Evolutionary conservation across 2,113 vertebrate genomes (phyloP).

Genomic region (Pongo abelii): DNA sequence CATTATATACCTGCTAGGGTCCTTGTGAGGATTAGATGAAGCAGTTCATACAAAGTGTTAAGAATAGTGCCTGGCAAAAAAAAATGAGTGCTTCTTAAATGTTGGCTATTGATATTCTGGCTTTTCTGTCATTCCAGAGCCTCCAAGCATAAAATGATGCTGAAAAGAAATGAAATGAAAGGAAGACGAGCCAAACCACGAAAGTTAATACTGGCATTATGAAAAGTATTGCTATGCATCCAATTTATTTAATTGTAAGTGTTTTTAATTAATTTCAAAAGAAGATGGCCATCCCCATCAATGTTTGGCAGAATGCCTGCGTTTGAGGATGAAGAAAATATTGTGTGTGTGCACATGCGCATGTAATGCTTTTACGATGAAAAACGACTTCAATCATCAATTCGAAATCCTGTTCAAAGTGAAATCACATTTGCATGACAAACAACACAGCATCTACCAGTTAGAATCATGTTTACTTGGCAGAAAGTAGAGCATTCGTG

Average conservation of each 20-base stretch:
- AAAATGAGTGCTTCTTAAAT: neutral
- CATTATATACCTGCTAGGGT: neutral
- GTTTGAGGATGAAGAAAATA: slow-evolving; percentile 34
- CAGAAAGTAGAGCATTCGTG: neutral
- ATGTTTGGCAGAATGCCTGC: slow-evolving; percentile 37
- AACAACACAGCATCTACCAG: neutral
- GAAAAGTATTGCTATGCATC: neutral
- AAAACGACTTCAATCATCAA: neutral
- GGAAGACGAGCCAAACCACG: neutral
- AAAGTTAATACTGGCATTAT: neutral
- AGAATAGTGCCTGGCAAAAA: neutral
- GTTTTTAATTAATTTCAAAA: slow-evolving; percentile 64
- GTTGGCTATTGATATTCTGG: neutral
- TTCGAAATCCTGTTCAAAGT: slow-evolving; percentile 39
- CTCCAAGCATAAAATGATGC: slow-evolving; percentile 31
- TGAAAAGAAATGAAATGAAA: slow-evolving; percentile 25
- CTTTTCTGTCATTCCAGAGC: slow-evolving; percentile 5
- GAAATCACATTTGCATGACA: slow-evolving; percentile 16
- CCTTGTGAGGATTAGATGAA: neutral
- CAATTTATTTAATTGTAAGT: slow-evolving; percentile 51
- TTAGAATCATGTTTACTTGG: neutral
- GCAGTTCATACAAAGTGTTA: neutral
- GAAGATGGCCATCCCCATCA: neutral
- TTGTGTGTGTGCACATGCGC: neutral
- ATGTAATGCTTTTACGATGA: neutral